Evolutionary conservation across 2,797 vertebrate species (phyloP), one percentile per base, ranked within the genome.

Genomic region (Vespertilio murinus): DNA sequence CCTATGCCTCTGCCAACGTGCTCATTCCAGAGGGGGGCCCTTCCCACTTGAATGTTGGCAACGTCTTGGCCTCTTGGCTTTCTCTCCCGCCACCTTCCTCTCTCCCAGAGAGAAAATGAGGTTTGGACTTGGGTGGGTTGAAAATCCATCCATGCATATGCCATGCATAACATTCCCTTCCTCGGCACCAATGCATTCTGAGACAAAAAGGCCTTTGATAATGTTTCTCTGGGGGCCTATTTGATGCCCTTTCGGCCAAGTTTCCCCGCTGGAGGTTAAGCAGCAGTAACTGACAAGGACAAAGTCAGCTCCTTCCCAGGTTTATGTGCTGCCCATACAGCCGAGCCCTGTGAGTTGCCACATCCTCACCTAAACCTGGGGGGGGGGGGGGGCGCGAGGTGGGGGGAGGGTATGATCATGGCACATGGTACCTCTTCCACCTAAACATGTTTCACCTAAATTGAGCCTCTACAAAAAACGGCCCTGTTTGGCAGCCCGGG

Each of bases 21-120:
- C 90, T 95, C 91, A 94, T 88, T 95, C 95, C 93, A 95, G 90
- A 77, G 88, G 40, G 88, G 59, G 91, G 82, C 69, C 94, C 74
- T 94, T 93, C 93, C 90, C 87, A 70, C 84, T 91, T 88, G 82
- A 91, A 91, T 91, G 80, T 2, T 95, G 94, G 96, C 87, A 93
- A 80, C n/a, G 1, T 59, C 69, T 47, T 56, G 47, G 49, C 81
- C 47, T 78, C 81, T 84, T 85, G 91, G 88, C 91, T 80, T 83
- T 77, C 56, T 85, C 78, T 86, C 59, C 78, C 69, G 78, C 84
- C 83, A 95, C 96, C 94, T 95, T 97, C 77, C 73, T 88, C 73
- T 80, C 91, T 94, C 90, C 87, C 93, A 74, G 74, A 86, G 74
- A 96, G 83, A 94, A 95, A 97, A 87, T 83, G 90, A 96, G 91